Evolutionary conservation across 2,888 invertebrate genomes (phyloP), one percentile per base, ranked within the genome.

Genomic region (Zelleria hepariella): DNA sequence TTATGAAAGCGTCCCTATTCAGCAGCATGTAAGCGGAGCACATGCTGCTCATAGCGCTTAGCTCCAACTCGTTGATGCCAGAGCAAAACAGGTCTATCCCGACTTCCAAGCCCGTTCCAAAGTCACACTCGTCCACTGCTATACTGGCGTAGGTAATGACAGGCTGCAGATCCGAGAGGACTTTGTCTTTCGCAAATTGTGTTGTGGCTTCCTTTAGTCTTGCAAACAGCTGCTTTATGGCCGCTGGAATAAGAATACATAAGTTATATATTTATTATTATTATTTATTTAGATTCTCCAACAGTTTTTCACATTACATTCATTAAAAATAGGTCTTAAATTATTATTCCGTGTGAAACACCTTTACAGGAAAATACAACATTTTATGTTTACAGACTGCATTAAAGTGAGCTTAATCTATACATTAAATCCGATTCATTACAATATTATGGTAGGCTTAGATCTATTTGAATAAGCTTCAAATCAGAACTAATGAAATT

Each of bases 121-220:
- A 98, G 78, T 98, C 98, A 73, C 95, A 95, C 78, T 99, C 98
- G 73, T 98, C 98, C 60, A 95, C 93, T 0, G 98, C 98, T 76
- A 96, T 96, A 76, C 93, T 95, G 5, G 96, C 94, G 60, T 93
- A 93, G 3, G 95, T 96, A 62, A 97, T 91, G 1, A 96, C 86
- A 60, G 96, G 95, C 68, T 96, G 95, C 3, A 98, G 75, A 26
- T 93, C 91, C 23, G 93, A 92, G 62, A 95, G 86, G 27, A 91
- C 81, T 57, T 84, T 87, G 62, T 90, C 84, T 67, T 91, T 92
- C 63, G 93, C 92, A 10, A 82, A 85, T 24, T 92, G 89, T 4
- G 85, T 77, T 62, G 86, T 86, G 10, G 92, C 90, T 53, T 92
- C 90, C 53, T 91, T 89, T 56, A 97, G 90, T 67, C 90, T 89